Conservation (phyloP, 2,113 vertebrate species). For the Chamaetylas fuelleborni region DNA sequence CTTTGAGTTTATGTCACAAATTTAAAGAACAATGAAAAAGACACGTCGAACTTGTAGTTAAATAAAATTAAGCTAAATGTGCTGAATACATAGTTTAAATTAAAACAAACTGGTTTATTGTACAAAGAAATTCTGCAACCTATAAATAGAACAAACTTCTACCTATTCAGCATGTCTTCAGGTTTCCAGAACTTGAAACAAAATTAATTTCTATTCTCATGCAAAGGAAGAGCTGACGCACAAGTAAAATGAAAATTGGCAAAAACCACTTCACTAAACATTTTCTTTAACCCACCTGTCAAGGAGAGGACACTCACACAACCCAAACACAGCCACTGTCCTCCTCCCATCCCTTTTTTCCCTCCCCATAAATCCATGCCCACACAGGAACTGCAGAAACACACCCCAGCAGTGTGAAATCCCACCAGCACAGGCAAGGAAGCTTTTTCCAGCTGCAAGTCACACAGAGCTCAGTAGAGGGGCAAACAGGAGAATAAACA, state of each 20-base stretch:
- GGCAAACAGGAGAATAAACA: not conserved
- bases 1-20: not conserved
- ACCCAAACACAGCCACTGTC: not conserved
- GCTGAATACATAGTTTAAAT: slow-evolving; percentile 38
- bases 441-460: not conserved
- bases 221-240: not conserved
- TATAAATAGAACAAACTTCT: slow-evolving; percentile 33
- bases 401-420: not conserved
- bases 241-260: not conserved
- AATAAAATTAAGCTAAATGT: slow-evolving; percentile 22
- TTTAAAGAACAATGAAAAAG: not conserved
- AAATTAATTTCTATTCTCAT: not conserved
- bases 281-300: not conserved
- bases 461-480: not conserved
- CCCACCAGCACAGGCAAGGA: not conserved
- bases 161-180: slow-evolving; percentile 13
- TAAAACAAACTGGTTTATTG: slow-evolving; percentile 29
- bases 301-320: not conserved
- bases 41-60: not conserved
- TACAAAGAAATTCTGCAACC: slow-evolving; percentile 5
- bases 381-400: not conserved
- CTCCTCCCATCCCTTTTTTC: not conserved
- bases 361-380: not conserved
- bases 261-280: not conserved
- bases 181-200: not conserved